A percentile compares a stretch with the other conserved stretches of the same genome.
Evolutionary conservation across 2,113 vertebrate species (phyloP).

Genomic region (Lamprologus tigripictilis): DNA sequence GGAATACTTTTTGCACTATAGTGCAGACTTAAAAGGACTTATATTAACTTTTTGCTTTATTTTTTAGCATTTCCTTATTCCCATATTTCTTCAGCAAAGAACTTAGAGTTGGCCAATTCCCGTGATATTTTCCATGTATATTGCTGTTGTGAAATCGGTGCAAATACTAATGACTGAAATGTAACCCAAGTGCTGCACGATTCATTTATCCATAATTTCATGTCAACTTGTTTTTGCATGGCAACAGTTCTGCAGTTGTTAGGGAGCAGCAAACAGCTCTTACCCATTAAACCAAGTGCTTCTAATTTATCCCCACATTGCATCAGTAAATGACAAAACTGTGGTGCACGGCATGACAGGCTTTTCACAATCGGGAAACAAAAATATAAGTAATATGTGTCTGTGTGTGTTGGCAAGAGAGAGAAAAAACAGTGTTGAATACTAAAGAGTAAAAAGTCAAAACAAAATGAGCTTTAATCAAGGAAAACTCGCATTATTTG

Average conservation of each 20-base stretch:
- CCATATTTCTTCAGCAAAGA: neutral
- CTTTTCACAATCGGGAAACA: neutral
- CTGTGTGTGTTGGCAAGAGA: neutral
- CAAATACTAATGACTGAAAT: neutral
- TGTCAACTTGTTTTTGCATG: neutral
- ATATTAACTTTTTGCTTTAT: neutral
- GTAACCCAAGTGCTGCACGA: neutral
- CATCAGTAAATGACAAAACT: neutral
- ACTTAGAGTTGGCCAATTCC: neutral
- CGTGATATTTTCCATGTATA: neutral
- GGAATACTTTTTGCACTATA: neutral
- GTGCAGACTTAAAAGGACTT: neutral
- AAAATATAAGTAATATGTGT: neutral
- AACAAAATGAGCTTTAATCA: neutral
- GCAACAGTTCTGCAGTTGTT: neutral
- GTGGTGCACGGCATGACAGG: neutral
- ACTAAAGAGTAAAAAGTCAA: neutral
- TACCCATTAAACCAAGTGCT: neutral
- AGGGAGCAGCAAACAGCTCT: neutral
- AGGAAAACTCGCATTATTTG: neutral
- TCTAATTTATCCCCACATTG: neutral
- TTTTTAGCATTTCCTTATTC: neutral
- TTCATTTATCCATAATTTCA: neutral
- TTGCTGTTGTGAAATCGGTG: neutral
- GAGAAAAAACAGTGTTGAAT: neutral